Percentiles rank a stretch among this genome's conserved stretches.
phyloP scores from a whole-genome alignment of 2,888 invertebrate genomes.

The Cephus spinipes region DNA sequence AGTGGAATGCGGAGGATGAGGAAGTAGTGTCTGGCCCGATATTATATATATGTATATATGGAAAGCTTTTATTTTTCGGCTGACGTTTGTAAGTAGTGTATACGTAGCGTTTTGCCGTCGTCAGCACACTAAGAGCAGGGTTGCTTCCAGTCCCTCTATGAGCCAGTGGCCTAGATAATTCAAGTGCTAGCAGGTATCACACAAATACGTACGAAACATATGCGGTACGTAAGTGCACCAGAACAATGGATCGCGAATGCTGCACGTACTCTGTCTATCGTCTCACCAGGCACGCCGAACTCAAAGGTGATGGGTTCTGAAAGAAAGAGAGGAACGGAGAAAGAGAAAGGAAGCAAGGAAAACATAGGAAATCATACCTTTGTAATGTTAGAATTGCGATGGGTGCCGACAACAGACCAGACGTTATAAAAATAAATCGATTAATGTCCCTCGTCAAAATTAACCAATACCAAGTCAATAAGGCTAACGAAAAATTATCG shows the following conservation, averaged over 20 bases:
- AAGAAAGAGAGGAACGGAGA: neutral
- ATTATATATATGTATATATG: neutral
- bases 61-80: slow-evolving; percentile 35
- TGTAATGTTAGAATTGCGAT: neutral
- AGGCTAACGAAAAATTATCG: neutral
- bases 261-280: neutral
- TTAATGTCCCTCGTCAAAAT: neutral
- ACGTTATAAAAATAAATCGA: neutral
- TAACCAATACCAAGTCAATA: neutral
- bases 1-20: neutral
- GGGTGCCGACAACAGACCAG: neutral
- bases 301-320: neutral
- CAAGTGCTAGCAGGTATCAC: slow-evolving; percentile 29
- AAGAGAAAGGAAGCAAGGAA: neutral
- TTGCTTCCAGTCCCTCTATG: slow-evolving; percentile 26
- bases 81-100: slow-evolving; percentile 29
- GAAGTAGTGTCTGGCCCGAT: neutral
- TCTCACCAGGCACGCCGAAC: neutral
- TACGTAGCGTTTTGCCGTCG: slow-evolving; percentile 31
- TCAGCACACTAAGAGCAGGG: slow-evolving; percentile 36
- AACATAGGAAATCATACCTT: neutral
- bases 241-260: slow-evolving; percentile 4
- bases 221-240: neutral
- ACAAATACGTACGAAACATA: slow-evolving; percentile 18
- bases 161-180: slow-evolving; percentile 42